These are phyloP conservation scores for Gadus chalcogrammus DNA, from an alignment of 2,113 vertebrate genomes.

Conservation along the genomic window DNA sequence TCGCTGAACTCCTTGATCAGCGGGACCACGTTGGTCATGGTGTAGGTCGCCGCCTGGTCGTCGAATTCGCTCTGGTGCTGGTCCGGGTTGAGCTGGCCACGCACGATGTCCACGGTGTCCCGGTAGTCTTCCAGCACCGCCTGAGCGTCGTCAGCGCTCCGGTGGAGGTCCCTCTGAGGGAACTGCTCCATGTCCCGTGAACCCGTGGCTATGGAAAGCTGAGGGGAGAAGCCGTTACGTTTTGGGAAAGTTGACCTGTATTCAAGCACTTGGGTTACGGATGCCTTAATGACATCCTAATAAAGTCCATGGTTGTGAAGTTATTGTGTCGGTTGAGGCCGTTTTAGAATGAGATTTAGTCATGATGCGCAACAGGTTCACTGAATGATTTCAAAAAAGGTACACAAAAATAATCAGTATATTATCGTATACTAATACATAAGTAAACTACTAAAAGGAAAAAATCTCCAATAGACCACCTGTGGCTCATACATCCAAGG, in stretches of 20 bases:
- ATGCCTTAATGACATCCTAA: neutral
- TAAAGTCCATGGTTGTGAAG: too few species aligned
- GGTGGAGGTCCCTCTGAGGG: constrained; percentile 34
- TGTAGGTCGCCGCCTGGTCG: constrained; percentile 74
- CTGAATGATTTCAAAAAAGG: too few species aligned
- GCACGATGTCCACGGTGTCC: constrained; percentile 55
- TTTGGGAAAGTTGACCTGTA: too few species aligned
- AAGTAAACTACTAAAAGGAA: neutral
- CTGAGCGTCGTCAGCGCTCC: constrained; percentile 56
- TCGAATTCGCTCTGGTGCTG: constrained; percentile 62
- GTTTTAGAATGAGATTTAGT: too few species aligned
- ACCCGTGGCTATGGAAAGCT: constrained; percentile 47
- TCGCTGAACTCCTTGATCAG: constrained; percentile 70
- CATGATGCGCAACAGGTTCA: neutral
- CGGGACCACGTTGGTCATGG: constrained; percentile 78
- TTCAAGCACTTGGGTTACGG: neutral
- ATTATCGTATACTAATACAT: too few species aligned
- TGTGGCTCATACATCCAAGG: constrained; percentile 69
- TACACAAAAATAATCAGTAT: too few species aligned
- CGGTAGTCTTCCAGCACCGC: constrained; percentile 67
- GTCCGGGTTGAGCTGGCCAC: constrained; percentile 75
- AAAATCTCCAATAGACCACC: constrained; percentile 28
- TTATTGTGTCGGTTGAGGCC: too few species aligned
- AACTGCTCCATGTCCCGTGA: constrained; percentile 53
- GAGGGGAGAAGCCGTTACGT: neutral